phyloP scores from a whole-genome alignment of 1,140 invertebrate genomes.

The Pseudomyrmex concolor region DNA sequence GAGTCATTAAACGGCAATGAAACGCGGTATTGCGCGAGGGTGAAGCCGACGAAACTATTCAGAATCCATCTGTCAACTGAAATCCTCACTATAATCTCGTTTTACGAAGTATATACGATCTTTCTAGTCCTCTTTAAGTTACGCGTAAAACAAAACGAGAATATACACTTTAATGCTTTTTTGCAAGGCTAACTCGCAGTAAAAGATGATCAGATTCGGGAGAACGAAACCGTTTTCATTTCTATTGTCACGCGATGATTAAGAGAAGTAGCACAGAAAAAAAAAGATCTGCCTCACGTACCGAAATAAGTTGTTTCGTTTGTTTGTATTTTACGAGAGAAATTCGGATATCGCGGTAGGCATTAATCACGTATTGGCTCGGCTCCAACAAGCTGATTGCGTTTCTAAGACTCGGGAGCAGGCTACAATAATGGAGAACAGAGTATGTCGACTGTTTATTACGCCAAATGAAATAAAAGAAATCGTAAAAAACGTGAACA shows the following conservation, averaged over 20 bases:
- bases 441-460: constrained; percentile 1
- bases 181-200: neutral
- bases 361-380: constrained; percentile 77
- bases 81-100: neutral
- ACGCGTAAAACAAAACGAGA: neutral
- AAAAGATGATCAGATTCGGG: constrained; percentile 27
- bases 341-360: constrained; percentile 54
- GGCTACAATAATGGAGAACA: neutral
- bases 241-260: neutral
- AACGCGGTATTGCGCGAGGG: neutral
- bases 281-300: constrained; percentile 61
- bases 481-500: neutral
- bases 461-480: neutral
- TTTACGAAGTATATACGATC: too few species aligned
- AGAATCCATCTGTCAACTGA: neutral
- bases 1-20: constrained; percentile 29
- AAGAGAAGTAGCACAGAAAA: neutral
- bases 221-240: neutral
- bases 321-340: constrained; percentile 71
- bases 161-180: neutral
- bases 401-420: constrained; percentile 15
- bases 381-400: constrained; percentile 70
- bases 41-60: neutral
- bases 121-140: neutral
- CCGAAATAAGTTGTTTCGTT: constrained; percentile 76